A percentile compares a stretch with the other conserved stretches of the same genome.
Evolutionary conservation across 2,113 vertebrate genomes (phyloP).

Genomic region (Eurypyga helias): DNA sequence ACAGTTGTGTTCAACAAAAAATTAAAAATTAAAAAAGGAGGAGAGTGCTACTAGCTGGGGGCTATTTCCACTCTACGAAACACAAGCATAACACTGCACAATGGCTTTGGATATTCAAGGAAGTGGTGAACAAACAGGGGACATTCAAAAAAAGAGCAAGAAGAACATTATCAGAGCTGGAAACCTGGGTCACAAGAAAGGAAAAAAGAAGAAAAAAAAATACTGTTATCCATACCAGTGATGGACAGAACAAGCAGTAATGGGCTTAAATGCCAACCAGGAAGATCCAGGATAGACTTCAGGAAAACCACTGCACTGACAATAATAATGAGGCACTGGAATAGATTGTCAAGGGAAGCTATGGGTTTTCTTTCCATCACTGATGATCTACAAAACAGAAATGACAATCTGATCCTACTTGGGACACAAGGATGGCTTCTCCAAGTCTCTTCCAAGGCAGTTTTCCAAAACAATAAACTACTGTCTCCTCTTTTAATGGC

Average conservation of each 20-base stretch:
- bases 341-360: not conserved
- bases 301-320: not conserved
- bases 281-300: not conserved
- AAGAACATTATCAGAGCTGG: not conserved
- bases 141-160: not conserved
- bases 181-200: not conserved
- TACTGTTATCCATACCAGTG: not conserved
- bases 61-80: not conserved
- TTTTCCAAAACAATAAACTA: not conserved
- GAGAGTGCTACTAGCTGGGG: not conserved
- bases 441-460: not conserved
- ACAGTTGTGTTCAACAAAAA: not conserved
- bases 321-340: not conserved
- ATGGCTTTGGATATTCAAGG: not conserved
- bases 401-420: not conserved
- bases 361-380: not conserved
- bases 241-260: not conserved
- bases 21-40: not conserved
- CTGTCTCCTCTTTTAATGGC: not conserved
- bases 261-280: not conserved
- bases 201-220: not conserved
- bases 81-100: not conserved
- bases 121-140: not conserved
- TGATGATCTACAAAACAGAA: not conserved
- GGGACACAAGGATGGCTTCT: not conserved